phyloP scores from a whole-genome alignment of 2,888 invertebrate genomes.

The Cosmia trapezina region DNA sequence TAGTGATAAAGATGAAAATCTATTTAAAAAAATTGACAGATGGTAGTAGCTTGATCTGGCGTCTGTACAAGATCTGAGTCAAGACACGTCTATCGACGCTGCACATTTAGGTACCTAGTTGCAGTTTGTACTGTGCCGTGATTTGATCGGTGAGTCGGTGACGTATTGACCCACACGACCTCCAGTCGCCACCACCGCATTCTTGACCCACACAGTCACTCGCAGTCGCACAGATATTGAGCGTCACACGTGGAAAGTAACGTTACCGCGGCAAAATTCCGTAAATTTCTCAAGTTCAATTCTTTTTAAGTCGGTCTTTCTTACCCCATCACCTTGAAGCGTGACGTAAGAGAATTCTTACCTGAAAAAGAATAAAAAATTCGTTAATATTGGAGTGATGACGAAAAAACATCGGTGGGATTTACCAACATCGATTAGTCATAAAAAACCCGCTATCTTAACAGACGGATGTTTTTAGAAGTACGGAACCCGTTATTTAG shows the following conservation, averaged over 20 bases:
- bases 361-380: conserved; percentile 74
- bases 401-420: conserved; percentile 34
- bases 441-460: conserved; percentile 61
- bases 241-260: conserved; percentile 62
- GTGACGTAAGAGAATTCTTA: conserved; percentile 67
- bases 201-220: conserved; percentile 74
- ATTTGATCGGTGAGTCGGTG: conserved; percentile 60
- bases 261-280: conserved; percentile 63
- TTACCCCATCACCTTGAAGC: conserved; percentile 65
- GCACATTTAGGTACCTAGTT: conserved; percentile 49
- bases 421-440: conserved; percentile 47
- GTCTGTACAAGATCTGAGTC: too few species aligned
- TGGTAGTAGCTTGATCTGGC: too few species aligned
- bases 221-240: conserved; percentile 62
- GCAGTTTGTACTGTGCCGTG: conserved; percentile 58
- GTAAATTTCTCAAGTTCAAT: conserved; percentile 53
- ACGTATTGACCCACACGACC: conserved; percentile 68
- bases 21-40: too few species aligned
- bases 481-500: conserved; percentile 55
- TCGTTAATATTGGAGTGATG: conserved; percentile 61
- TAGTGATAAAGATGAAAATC: too few species aligned
- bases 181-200: conserved; percentile 72
- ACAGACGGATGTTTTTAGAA: conserved; percentile 65
- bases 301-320: conserved; percentile 64
- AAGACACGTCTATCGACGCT: neutral